phyloP scores from a whole-genome alignment of 2,797 vertebrate genomes.

The Pempheris klunzingeri region DNA sequence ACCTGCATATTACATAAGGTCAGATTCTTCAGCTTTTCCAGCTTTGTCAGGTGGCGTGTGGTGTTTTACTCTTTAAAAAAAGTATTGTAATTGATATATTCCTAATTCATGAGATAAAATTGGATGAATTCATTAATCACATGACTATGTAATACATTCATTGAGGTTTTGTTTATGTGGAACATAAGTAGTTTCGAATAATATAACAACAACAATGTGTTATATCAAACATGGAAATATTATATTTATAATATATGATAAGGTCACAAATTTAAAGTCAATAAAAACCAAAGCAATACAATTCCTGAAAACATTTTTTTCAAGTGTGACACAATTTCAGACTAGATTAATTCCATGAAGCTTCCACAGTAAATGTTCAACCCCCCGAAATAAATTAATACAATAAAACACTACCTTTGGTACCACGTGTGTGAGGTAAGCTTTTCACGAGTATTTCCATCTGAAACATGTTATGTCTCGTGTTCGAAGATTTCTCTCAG shows the following conservation, averaged over 20 bases:
- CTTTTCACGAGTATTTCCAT: neutral
- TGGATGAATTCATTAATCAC: too few species aligned
- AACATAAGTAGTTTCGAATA: too few species aligned
- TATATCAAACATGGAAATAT: too few species aligned
- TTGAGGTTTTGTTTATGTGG: neutral
- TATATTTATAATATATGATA: too few species aligned
- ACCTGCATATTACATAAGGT: neutral
- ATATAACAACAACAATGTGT: too few species aligned
- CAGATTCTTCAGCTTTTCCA: neutral
- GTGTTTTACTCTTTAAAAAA: neutral
- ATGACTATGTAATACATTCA: too few species aligned
- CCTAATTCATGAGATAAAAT: too few species aligned
- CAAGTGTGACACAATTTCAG: neutral
- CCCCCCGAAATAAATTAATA: neutral
- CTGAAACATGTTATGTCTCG: too few species aligned
- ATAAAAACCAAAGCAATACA: neutral
- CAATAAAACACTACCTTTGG: neutral
- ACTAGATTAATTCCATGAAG: neutral
- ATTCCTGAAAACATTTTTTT: neutral
- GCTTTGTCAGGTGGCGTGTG: too few species aligned
- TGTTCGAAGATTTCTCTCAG: too few species aligned
- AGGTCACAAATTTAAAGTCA: neutral
- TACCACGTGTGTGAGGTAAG: neutral
- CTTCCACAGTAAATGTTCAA: neutral
- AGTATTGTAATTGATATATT: too few species aligned